Base-by-base conservation (phyloP, 2,113 vertebrate genomes). In the Peromyscus californicus region DNA sequence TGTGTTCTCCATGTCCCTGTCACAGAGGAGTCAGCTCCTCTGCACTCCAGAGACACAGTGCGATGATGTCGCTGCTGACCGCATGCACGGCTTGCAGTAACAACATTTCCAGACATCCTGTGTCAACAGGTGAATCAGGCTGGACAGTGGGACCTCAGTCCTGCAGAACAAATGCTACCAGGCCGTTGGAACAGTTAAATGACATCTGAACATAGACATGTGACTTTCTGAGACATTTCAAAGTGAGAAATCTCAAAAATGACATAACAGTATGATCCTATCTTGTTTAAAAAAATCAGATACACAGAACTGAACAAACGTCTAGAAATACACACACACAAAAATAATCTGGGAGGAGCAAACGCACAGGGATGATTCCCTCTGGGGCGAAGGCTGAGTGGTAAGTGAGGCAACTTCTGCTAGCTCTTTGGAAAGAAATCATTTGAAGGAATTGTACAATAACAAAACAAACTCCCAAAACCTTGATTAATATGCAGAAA, bases 201-300 rank as follows among this genome's bases (percentile, higher is more conserved):
- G 63, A 67, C 59, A 80, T 70, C 61, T 93, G 89, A 92, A 65
- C 51, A 83, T 42, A 17, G 48, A 89, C 33, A 15, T 26, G 61
- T 78, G 65, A 57, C 89, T 92, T 91, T 96, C 63, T 33, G 96
- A 96, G 92, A 80, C 39, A 78, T 94, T 97, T 89, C 80, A 54
- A 74, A 89, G 72, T 31, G 2, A 39, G 78, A 61, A 79, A 96
- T 90, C 57, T 86, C 69, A 87, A 90, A 69, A 94, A 95, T 39
- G 45, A 22, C 78, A 36, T 90, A 65, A 84, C 57, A 90, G n/a
- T 76, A 48, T 75, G 75, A 75, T 86, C 31, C 78, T 93, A 1
- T 59, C 63, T 96, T 79, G 69, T 24, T 45, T 3, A 10, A 82
- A 75, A 89, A 59, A 26, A 48, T 33, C 36, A 96, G 42, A 42